Base-by-base conservation (phyloP, 2,113 vertebrate species). In the Apteryx owenii region DNA sequence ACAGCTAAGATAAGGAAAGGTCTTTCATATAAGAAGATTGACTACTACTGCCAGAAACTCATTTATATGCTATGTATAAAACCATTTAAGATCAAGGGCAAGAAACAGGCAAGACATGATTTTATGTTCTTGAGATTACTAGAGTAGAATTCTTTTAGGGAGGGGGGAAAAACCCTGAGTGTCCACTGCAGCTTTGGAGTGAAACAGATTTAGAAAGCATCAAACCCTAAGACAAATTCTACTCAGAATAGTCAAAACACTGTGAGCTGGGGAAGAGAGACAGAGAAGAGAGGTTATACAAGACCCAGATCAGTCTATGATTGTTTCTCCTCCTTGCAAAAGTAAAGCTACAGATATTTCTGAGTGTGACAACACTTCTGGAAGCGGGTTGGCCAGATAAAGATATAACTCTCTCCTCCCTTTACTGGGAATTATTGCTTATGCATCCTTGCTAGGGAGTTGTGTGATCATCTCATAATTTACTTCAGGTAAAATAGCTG, bases 41-140 rank as follows among this genome's bases (percentile, higher is more conserved):
- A 81, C n/a, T 66, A 54, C 2, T 75, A 17, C 36, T 72, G 10
- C 29, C 56, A 89, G 50, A 89, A 84, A 60, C 2, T 68, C 23
- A 25, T 69, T 50, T 54, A 14, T 25, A 11, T 33, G 46, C 73
- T 7, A 6, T 0, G 0, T 86, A 21, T 61, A 61, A 72, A 87
- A 91, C 26, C 4, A 31, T 10, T 86, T 86, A 26, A 15, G 48
- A 19, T 26, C 29, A 62, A 1, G 86, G 20, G 9, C 28, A 88
- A 78, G 29, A 93, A 89, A 85, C 2, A 42, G 0, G 0, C 1
- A 2, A 46, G 4, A 76, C 13, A 68, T 1, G 3, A 50, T 36
- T 26, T 40, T 62, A 42, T 9, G 12, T 40, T 88, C n/a, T 53
- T 28, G 53, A 58, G 1, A 10, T 71, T 53, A 33, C 12, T 17